Conservation (phyloP, 2,113 vertebrate genomes). For the Lamprotornis superbus region DNA sequence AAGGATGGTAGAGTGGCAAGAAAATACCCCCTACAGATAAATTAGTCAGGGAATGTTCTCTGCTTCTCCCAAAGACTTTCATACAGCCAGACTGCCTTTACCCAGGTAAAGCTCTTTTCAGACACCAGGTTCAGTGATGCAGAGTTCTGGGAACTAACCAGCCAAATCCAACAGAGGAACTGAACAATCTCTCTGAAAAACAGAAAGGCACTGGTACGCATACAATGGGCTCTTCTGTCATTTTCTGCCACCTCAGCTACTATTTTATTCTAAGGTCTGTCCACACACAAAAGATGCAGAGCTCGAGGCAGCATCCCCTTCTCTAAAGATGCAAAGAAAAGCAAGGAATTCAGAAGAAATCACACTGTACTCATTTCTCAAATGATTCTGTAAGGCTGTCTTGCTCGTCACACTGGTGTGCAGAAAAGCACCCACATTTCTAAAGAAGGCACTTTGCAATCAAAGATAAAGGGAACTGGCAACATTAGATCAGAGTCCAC, state of each 20-base stretch:
- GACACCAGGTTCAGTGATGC: conserved; percentile 20
- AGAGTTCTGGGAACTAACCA: conserved; percentile 18
- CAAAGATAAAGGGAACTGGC: not conserved
- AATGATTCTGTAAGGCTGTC: not conserved
- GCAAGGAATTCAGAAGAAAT: not conserved
- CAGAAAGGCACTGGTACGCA: not conserved
- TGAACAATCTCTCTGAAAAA: not conserved
- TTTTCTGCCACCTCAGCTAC: not conserved
- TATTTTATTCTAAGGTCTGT: not conserved
- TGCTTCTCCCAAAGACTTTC: conserved; percentile 25
- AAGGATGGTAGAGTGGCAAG: conserved; percentile 58
- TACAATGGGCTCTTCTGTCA: not conserved
- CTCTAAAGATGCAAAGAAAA: not conserved
- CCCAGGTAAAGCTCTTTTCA: conserved; percentile 51
- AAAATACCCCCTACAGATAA: conserved; percentile 63
- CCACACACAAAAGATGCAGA: not conserved
- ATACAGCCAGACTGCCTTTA: not conserved
- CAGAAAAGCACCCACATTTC: not conserved
- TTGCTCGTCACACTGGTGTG: not conserved
- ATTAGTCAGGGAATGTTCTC: conserved; percentile 56
- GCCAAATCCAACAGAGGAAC: conserved; percentile 7
- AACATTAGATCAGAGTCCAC: conserved; percentile 16
- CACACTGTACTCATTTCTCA: not conserved
- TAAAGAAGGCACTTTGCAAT: not conserved
- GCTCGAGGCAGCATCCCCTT: not conserved